phyloP scores from a whole-genome alignment of 2,888 invertebrate species.

The Tetheella fluctuosa region DNA sequence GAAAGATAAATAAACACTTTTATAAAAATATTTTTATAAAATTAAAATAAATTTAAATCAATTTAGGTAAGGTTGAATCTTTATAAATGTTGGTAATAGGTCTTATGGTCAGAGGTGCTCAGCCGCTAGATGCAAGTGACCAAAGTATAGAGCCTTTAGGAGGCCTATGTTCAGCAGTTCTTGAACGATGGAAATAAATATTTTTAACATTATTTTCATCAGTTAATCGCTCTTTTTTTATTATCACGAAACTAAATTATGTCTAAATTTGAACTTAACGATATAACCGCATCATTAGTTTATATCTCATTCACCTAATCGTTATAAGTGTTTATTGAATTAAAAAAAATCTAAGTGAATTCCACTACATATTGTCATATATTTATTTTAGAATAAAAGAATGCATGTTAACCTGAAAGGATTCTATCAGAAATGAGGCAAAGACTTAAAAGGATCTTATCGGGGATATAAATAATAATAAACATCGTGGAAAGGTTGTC shows the following conservation, averaged over 20 bases:
- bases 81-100: no score
- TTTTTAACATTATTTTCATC: no score
- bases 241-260: not conserved
- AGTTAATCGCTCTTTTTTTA: no score
- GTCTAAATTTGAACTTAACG: not conserved
- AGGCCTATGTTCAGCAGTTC: no score
- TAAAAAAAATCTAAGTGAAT: not conserved
- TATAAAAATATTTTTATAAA: no score
- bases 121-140: no score
- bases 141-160: no score
- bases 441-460: not conserved
- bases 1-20: no score
- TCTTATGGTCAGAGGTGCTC: no score
- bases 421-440: not conserved
- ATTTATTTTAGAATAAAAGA: not conserved
- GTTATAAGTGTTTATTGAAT: not conserved
- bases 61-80: no score
- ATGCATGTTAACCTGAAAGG: not conserved
- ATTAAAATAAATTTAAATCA: no score
- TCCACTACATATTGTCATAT: not conserved
- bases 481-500: not conserved
- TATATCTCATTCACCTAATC: not conserved
- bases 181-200: no score
- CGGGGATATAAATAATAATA: not conserved
- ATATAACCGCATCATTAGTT: not conserved